Base-by-base conservation (phyloP, 2,113 vertebrate genomes). In the Camelus bactrianus region DNA sequence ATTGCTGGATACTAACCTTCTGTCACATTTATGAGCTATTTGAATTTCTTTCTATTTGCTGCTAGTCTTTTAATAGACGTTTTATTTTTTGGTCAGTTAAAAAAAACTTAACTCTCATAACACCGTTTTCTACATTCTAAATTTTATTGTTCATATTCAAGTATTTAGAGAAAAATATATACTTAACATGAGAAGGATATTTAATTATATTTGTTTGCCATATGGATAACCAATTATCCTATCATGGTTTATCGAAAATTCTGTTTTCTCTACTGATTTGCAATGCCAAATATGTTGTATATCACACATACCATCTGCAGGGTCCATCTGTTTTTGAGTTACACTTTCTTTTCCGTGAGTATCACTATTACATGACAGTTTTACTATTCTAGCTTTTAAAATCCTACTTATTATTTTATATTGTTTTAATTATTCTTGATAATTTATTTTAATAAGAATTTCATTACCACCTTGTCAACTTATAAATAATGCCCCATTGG, bases 181-280 rank as follows among this genome's bases (percentile, higher is more conserved):
- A 72, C 60, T 89, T 73, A 72, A 70, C 5, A 67, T 30, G 26
- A 92, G 16, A 54, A 42, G 2, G 11, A 35, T 32, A 82, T 90
- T 94, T 77, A 93, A 89, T 85, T 90, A 84, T 69, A 80, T 85
- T 89, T 89, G 30, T 30, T 73, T 89, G 10, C 64, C 89, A 89
- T 70, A 86, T 94, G 48, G 50, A 62, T 89, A 73, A 11, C 24
- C n/a, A 85, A 75, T 80, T 92, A 87, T 60, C 50, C 42, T 75
- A 60, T 73, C 15, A 67, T 64, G 16, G 20, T 72, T 90, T 95
- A 87, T 67, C 22, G n/a, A 77, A 94, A 69, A 8, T 77, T 76
- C 52, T 50, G 72, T 35, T 93, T 80, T 87, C 6, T 24, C 26
- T 65, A 81, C 48, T 77, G 28, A 73, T 60, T 76, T 69, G 16